Percentiles rank a stretch among this genome's conserved stretches.
Conservation (phyloP, 2,113 vertebrate genomes). For the Ptilorrhoa leucosticta region DNA sequence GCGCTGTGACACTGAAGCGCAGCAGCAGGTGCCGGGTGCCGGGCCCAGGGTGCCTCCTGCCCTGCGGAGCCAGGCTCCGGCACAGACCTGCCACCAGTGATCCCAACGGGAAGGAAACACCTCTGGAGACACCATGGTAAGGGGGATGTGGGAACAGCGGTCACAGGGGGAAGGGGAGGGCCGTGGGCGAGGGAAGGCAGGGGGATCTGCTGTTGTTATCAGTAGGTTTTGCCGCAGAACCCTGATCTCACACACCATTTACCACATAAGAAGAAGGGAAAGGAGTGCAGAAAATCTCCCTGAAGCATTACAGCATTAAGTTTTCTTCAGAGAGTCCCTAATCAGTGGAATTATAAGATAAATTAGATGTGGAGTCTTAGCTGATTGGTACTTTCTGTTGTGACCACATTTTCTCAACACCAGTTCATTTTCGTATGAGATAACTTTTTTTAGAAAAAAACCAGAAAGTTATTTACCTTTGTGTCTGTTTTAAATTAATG, state of each 20-base stretch:
- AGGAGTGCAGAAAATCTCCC: neutral
- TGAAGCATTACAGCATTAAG: neutral
- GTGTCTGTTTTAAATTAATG: neutral
- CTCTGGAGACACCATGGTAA: slow-evolving; percentile 49
- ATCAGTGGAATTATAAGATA: neutral
- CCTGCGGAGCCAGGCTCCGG: neutral
- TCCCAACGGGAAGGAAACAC: neutral
- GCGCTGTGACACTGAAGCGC: slow-evolving; percentile 52
- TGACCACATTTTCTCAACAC: neutral
- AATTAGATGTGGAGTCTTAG: neutral
- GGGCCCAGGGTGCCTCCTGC: neutral
- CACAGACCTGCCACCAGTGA: neutral
- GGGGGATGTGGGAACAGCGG: neutral
- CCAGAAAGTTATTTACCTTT: neutral
- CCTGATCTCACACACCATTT: neutral
- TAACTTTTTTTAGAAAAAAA: neutral
- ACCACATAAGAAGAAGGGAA: accelerated
- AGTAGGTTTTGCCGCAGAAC: neutral
- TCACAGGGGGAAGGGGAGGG: accelerated
- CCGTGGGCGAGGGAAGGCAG: accelerated
- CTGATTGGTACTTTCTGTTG: neutral
- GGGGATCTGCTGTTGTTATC: neutral
- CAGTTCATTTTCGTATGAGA: neutral
- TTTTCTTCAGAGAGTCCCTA: neutral
- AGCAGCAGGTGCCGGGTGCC: slow-evolving; percentile 27